Evolutionary conservation across 2,113 vertebrate genomes (phyloP).

Genomic region (Balaenoptera acutorostrata): DNA sequence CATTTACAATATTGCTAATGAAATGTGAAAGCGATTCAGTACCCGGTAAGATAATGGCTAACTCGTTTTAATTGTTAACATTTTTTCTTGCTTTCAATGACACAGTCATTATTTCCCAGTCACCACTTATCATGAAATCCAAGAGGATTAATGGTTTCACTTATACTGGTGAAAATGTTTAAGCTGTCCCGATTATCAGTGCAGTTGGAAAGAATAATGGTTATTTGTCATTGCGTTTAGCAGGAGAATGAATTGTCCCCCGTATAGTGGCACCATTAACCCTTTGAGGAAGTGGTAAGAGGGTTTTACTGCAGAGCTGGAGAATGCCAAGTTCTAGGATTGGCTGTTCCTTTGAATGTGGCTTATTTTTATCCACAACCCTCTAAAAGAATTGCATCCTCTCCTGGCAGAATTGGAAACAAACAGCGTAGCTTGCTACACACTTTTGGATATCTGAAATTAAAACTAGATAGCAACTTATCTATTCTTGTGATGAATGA

Average conservation of each 20-base stretch:
- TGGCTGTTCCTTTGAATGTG: neutral
- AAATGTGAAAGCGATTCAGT: constrained; percentile 90
- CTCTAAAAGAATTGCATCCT: constrained; percentile 32
- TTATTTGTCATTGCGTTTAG: constrained; percentile 99
- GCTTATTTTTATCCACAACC: constrained; percentile 41
- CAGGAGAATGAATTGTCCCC: constrained; percentile 92
- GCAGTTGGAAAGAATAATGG: constrained; percentile 98
- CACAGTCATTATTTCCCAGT: constrained; percentile 98
- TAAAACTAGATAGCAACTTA: constrained; percentile 51
- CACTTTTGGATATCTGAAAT: constrained; percentile 42
- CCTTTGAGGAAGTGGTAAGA: constrained; percentile 82
- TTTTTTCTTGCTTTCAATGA: constrained; percentile 93
- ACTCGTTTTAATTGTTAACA: constrained; percentile 99
- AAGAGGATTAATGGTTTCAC: constrained; percentile 99
- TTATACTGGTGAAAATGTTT: constrained; percentile 98
- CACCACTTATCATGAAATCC: constrained; percentile 97
- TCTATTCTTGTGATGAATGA: constrained; percentile 50
- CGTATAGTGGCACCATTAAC: constrained; percentile 90
- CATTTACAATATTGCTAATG: constrained; percentile 91
- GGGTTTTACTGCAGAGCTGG: constrained; percentile 73
- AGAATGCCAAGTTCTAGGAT: constrained; percentile 65
- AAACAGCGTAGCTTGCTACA: neutral
- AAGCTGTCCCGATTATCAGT: constrained; percentile 99
- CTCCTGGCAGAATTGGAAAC: constrained; percentile 30
- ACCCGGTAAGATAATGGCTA: constrained; percentile 89